Base-by-base conservation (phyloP, 2,113 vertebrate species). In the Caranx melampygus region DNA sequence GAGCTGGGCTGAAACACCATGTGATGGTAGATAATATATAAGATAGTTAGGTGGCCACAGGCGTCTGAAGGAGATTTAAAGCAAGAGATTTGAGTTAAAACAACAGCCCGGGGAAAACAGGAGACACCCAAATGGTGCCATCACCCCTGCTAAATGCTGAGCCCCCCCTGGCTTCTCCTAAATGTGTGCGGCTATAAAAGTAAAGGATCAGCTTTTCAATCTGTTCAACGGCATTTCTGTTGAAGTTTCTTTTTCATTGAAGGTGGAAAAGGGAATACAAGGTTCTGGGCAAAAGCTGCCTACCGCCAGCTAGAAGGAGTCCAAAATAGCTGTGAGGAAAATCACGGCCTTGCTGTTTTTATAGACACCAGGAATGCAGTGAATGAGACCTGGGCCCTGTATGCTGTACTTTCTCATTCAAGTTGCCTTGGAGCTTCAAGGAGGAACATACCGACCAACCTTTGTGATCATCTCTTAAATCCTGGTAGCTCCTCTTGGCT, bases 191-290 rank as follows among this genome's bases (percentile, higher is more conserved):
- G 75, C 82, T 71, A 59, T 81, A 82, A 71, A 77, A 80, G 72
- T 42, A 26, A 76, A 80, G 37, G 31, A 58, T 79, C 8, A 52
- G 67, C 51, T 35, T 76, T 84, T 67, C 62, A 84, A 33, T 78
- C 52, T 72, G 10, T 64, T 77, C 72, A 44, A 79, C 78, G 69
- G 76, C 63, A 57, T 26, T 75, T 88, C 72, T 84, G 79, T 76
- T 86, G 75, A 57, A 42, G 14, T 35, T 11, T 60, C 34, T 49
- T 62, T 81, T 74, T 33, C 44, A 55, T 21, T 70, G 59, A 76
- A 75, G 75, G 58, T 73, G 72, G 40, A 33, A 33, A 73, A 52
- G 52, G 44, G 37, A 68, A 31, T 81, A 10, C 51, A 55, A 60
- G 15, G 55, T 62, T 81, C 18, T 21, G 52, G 18, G n/a, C 31